These are phyloP conservation scores for Crematogaster levior DNA, from an alignment of 2,888 invertebrate genomes.

Conservation along the genomic window DNA sequence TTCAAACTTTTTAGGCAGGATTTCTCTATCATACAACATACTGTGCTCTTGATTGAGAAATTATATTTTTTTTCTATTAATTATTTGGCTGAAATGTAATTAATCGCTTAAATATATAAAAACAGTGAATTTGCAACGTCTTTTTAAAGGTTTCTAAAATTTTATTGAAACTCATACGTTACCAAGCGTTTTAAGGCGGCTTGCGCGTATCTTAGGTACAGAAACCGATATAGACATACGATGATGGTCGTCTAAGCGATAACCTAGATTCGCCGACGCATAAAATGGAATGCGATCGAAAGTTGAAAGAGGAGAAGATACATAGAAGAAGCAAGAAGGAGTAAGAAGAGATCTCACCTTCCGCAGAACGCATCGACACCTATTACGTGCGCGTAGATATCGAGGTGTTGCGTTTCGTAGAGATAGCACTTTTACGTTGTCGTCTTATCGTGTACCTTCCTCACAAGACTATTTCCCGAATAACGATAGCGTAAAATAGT, in stretches of 20 bases:
- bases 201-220: conserved; percentile 8
- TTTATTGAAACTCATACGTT: neutral
- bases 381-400: conserved; percentile 46
- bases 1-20: neutral
- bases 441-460: conserved; percentile 23
- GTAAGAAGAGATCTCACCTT: conserved; percentile 31
- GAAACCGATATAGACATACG: conserved; percentile 50
- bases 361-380: conserved; percentile 45
- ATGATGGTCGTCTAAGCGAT: conserved; percentile 62
- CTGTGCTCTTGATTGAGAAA: neutral
- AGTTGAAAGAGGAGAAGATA: conserved; percentile 54
- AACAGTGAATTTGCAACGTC: neutral
- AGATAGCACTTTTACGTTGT: conserved; percentile 42
- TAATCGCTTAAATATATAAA: neutral
- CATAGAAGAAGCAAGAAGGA: conserved; percentile 27
- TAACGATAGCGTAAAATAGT: conserved; percentile 9
- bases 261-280: conserved; percentile 72
- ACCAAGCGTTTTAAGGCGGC: neutral
- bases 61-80: neutral
- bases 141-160: neutral
- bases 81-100: neutral
- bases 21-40: neutral
- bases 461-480: conserved; percentile 24
- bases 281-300: conserved; percentile 68
- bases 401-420: conserved; percentile 27